phyloP scores from a whole-genome alignment of 1,140 invertebrate genomes.

The Drosophila persimilis region DNA sequence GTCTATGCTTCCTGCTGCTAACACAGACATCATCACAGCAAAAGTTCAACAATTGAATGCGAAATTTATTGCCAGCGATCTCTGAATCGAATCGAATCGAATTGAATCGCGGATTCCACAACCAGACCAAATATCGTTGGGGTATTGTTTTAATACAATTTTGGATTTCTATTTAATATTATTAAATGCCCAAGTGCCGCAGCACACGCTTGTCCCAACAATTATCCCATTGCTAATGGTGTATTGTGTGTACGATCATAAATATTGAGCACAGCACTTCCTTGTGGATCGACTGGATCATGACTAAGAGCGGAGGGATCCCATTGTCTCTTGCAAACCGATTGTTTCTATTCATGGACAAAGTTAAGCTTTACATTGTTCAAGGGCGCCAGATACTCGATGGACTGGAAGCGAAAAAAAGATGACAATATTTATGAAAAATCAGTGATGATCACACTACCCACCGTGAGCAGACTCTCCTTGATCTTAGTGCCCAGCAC shows the following conservation, averaged over 20 bases:
- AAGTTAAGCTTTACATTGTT: constrained; percentile 62
- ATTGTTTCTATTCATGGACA: not conserved
- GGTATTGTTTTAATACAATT: constrained; percentile 35
- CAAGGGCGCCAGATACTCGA: constrained; percentile 46
- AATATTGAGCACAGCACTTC: constrained; percentile 51
- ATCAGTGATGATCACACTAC: not conserved
- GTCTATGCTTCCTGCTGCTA: constrained; percentile 74
- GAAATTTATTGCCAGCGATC: constrained; percentile 70
- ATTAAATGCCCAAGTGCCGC: constrained; percentile 50
- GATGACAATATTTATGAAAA: not conserved
- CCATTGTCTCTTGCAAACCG: constrained; percentile 18
- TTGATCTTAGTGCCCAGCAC: constrained; percentile 45
- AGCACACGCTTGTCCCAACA: constrained; percentile 43
- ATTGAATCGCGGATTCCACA: constrained; percentile 28
- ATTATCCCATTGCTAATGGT: constrained; percentile 60
- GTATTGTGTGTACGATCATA: constrained; percentile 65
- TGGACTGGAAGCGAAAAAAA: constrained; percentile 26
- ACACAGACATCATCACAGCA: constrained; percentile 73
- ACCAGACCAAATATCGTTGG: constrained; percentile 38
- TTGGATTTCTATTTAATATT: constrained; percentile 34
- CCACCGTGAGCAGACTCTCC: constrained; percentile 28
- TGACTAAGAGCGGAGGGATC: constrained; percentile 42
- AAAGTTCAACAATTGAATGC: constrained; percentile 68
- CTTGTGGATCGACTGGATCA: constrained; percentile 34
- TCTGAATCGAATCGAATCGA: constrained; percentile 14